phyloP scores from a whole-genome alignment of 2,888 invertebrate genomes.

The Ectemnius continuus region DNA sequence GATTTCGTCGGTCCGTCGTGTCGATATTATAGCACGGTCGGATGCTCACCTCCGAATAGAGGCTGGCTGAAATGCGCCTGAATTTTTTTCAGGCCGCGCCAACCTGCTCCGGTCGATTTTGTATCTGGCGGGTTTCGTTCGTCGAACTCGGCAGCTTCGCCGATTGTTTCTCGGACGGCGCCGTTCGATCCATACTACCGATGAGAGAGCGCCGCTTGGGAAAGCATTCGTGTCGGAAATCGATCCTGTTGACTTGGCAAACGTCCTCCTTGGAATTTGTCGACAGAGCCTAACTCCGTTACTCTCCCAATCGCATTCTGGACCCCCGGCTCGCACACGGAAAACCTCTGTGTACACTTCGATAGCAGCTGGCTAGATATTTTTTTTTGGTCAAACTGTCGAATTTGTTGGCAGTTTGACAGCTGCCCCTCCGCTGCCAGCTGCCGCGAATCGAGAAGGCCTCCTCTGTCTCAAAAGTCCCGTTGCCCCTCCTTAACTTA shows the following conservation, averaged over 20 bases:
- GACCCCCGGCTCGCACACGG: neutral
- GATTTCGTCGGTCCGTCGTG: constrained; percentile 1
- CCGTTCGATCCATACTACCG: neutral
- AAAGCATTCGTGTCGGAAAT: constrained; percentile 31
- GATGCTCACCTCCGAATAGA: neutral
- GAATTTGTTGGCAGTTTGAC: too few relatives aligned
- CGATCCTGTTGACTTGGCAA: constrained; percentile 18
- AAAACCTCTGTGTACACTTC: neutral
- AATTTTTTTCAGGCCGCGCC: constrained; percentile 27
- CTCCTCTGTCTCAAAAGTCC: too few relatives aligned
- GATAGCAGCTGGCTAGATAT: neutral
- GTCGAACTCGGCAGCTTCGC: constrained; percentile 34
- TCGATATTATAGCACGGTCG: neutral
- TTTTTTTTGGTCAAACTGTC: too few relatives aligned
- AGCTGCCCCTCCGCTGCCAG: too few relatives aligned
- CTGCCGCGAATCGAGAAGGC: too few relatives aligned
- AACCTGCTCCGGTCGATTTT: constrained; percentile 38
- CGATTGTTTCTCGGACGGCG: constrained; percentile 36
- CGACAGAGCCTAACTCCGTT: constrained; percentile 3
- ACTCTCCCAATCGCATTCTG: constrained; percentile 1
- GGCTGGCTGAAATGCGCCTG: constrained; percentile 1
- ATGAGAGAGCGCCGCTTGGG: constrained; percentile 25
- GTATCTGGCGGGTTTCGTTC: constrained; percentile 45
- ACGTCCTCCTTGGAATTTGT: neutral
- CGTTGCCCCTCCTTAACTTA: too few relatives aligned